These are phyloP conservation scores for Holothuria scabra DNA, from an alignment of 53 echinoderm and acorn worm genomes.

Conservation along the genomic window DNA sequence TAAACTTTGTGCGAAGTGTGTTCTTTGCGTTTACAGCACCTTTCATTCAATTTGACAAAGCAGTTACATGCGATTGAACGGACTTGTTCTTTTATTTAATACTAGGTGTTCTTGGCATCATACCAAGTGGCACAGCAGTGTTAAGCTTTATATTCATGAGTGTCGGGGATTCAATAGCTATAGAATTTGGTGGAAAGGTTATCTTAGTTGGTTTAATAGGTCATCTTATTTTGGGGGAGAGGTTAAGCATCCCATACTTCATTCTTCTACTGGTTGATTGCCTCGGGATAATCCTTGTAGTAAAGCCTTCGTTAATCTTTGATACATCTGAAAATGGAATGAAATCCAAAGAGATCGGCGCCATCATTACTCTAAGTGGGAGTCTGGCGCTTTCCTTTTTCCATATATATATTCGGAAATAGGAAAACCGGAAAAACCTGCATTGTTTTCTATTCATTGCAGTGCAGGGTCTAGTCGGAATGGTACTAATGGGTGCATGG, in stretches of 20 bases:
- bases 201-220: not conserved
- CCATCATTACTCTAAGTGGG: not conserved
- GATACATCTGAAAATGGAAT: not conserved
- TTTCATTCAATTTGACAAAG: not conserved
- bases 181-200: not conserved
- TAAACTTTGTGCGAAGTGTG: not conserved
- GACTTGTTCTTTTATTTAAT: not conserved
- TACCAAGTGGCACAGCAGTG: not conserved
- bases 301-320: constrained; percentile 7
- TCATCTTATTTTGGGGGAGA: not conserved
- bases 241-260: not conserved
- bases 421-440: not conserved
- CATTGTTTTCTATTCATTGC: not conserved
- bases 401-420: not conserved
- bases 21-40: not conserved
- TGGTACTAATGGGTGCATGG: not conserved
- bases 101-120: not conserved
- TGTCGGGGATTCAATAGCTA: not conserved
- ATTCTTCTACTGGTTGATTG: not conserved
- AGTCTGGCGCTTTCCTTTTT: not conserved
- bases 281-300: not conserved
- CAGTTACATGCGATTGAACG: not conserved
- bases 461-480: not conserved
- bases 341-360: not conserved
- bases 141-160: not conserved